Base-by-base conservation (phyloP, 1,140 invertebrate species). In the Neodiprion lecontei region DNA sequence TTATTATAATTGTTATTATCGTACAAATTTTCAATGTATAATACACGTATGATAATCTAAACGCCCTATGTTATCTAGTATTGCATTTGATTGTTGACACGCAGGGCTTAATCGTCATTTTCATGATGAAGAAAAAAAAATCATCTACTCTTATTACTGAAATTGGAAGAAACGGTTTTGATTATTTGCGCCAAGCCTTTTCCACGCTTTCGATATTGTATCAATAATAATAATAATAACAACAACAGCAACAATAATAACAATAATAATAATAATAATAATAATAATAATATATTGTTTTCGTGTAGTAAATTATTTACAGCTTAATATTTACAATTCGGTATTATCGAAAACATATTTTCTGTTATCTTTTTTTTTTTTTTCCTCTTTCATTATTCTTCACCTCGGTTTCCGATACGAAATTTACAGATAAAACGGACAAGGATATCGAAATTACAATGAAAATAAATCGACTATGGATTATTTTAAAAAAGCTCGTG, bases 41-140 rank as follows among this genome's bases (percentile, higher is more conserved):
- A 21, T 74, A 80, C 74, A 75, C 76, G 77, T 75, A 48, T 53
- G 50, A 11, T 50, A 71, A 76, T 48, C 70, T 61, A 65, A 70
- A 72, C 23, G 67, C 68, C 47, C 50, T 72, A 75, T 75, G 53
- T 68, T 76, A 72, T 61, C 72, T 74, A 78, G 68, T 78, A 70
- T 68, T 80, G 78, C 77, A 79, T 84, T 80, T 83, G 82, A 83
- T 83, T 84, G 82, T 80, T 83, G 77, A 83, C 80, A 84, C 81
- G 78, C 83, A 79, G 72, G 76, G n/a, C 17, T 40, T 68, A 21
- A 14, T 1, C 10, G n/a, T 17, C 9, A 40, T 17, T 17, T 11
- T 21, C 17, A 17, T 21, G 10, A 68, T 17, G n/a, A 11, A 40
- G 9, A 9, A 68, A 1, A 68, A 68, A 61, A 61, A 11, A 11